Percentiles rank a stretch among this genome's conserved stretches.
These are phyloP conservation scores for Cottus gobio DNA, from an alignment of 2,113 vertebrate genomes.

Conservation along the genomic window DNA sequence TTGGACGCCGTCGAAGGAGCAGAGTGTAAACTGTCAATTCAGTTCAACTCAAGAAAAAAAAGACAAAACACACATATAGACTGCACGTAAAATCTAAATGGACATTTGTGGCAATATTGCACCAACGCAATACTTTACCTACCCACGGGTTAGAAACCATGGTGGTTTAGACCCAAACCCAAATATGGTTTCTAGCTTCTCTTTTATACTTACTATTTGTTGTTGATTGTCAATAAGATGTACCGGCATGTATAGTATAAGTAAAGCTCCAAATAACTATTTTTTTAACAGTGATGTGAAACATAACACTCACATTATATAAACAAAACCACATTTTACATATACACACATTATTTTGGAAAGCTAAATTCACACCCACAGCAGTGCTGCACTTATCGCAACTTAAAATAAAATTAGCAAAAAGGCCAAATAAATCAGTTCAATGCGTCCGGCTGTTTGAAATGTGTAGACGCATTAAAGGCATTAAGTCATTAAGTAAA, in stretches of 20 bases:
- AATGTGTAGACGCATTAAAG: slow-evolving; percentile 58
- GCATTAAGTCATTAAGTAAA: slow-evolving; percentile 64
- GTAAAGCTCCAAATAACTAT: neutral
- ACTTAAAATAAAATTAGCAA: slow-evolving; percentile 59
- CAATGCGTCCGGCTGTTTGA: slow-evolving; percentile 49
- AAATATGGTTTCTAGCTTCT: neutral
- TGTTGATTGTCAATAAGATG: neutral
- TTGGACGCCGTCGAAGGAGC: slow-evolving; percentile 37
- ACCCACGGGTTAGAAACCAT: neutral
- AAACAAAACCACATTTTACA: slow-evolving; percentile 4
- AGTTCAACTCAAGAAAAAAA: slow-evolving; percentile 27
- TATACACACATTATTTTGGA: neutral
- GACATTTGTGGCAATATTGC: neutral
- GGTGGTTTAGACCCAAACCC: neutral
- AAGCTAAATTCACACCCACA: slow-evolving; percentile 14
- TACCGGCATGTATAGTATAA: no score
- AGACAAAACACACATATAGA: neutral
- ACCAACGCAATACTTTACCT: neutral
- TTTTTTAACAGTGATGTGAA: neutral
- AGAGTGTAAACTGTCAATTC: slow-evolving; percentile 60
- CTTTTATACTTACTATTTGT: neutral
- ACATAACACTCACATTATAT: neutral
- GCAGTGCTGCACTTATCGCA: slow-evolving; percentile 19
- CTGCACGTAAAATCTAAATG: neutral
- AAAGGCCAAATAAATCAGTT: slow-evolving; percentile 48